A percentile compares a stretch with the other conserved stretches of the same genome.
Conservation (phyloP, 2,797 vertebrate species). For the Sphenopsis melanotis region DNA sequence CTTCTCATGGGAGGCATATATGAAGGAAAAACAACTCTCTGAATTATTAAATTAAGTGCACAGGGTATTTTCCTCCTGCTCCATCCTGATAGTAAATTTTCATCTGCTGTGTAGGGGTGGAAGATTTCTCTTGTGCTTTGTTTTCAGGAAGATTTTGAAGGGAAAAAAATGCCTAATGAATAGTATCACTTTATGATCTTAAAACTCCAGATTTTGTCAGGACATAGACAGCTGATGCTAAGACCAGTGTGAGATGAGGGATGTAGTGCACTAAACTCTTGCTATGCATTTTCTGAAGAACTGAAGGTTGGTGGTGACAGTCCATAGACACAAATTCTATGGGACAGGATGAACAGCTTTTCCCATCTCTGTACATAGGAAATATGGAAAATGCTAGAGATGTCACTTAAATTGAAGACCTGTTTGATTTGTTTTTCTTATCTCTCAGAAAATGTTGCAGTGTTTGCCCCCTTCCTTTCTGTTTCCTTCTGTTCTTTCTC, state of each 20-base stretch:
- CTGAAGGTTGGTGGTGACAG: not conserved
- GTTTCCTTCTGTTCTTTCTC: not conserved
- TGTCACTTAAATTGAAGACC: not conserved
- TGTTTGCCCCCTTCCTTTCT: not conserved
- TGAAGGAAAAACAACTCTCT: not conserved
- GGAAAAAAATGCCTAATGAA: not conserved
- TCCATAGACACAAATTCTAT: not conserved
- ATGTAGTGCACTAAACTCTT: not conserved
- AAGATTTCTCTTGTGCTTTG: not conserved
- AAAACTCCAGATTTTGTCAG: not conserved
- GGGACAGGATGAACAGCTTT: not conserved
- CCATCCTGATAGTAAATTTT: not conserved
- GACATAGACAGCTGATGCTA: not conserved
- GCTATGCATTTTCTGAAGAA: not conserved
- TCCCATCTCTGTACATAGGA: not conserved
- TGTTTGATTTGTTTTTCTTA: not conserved
- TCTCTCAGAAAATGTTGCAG: not conserved
- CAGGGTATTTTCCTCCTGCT: not conserved
- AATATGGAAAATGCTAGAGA: not conserved
- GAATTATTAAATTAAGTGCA: not conserved
- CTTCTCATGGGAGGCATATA: not conserved
- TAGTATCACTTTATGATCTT: not conserved
- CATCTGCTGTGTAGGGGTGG: not conserved
- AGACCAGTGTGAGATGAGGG: not conserved
- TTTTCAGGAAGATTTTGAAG: not conserved